Evolutionary conservation across 2,888 invertebrate genomes (phyloP), one percentile per base, ranked within the genome.

Genomic region (Muscina levida): DNA sequence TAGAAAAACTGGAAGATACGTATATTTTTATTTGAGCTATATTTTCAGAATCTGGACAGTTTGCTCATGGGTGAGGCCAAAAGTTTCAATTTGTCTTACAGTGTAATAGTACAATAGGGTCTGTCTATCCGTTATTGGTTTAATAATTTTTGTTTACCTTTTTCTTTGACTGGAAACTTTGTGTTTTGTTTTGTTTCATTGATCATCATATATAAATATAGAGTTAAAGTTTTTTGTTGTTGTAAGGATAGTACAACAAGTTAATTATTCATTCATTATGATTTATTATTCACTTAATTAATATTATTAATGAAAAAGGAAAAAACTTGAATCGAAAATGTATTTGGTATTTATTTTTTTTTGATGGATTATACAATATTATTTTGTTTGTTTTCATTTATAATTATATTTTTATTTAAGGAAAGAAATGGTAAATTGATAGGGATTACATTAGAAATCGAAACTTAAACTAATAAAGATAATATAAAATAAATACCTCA

Each of bases 51-150:
- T n/a, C n/a, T n/a, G n/a, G n/a, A n/a, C n/a, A n/a, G n/a, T n/a
- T n/a, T n/a, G n/a, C n/a, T n/a, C n/a, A n/a, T n/a, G n/a, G n/a
- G n/a, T n/a, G n/a, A n/a, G n/a, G n/a, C n/a, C n/a, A n/a, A n/a
- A n/a, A n/a, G n/a, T n/a, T n/a, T n/a, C n/a, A n/a, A n/a, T n/a
- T n/a, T n/a, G n/a, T n/a, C n/a, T n/a, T n/a, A n/a, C n/a, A n/a
- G n/a, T n/a, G n/a, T n/a, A 66, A 70, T 75, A 42, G 51, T 72
- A 75, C 71, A 75, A 65, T 67, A 53, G 37, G 39, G 67, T 46
- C 26, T 57, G 42, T 67, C 24, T 59, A 53, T 42, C 42, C 59
- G 19, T 72, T 15, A 57, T 57, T 6, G 26, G 17, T 11, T 48
- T 24, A 37, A n/a, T n/a, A n/a, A n/a, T n/a, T 39, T 65, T 62